Base-by-base conservation (phyloP, 2,113 vertebrate species). In the Menura novaehollandiae region DNA sequence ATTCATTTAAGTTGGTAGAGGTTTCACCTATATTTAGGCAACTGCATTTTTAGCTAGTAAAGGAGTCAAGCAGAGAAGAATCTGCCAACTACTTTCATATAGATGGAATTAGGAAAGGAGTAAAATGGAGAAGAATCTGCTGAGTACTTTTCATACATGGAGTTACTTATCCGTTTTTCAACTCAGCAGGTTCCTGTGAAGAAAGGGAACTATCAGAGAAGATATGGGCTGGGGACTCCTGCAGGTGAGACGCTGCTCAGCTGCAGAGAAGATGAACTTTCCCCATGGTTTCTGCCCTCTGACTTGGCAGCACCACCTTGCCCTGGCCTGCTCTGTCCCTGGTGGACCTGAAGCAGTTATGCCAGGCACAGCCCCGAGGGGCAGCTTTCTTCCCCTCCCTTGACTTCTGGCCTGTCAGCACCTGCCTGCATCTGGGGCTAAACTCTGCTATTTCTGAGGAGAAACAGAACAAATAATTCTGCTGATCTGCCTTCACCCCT, bases 341-440 rank as follows among this genome's bases (percentile, higher is more conserved):
- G 23, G 8, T 1, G 59, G 16, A 8, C 9, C 51, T 41, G 2
- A 3, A 69, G 59, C n/a, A 37, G 71, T 21, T 0, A 7, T 2
- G 3, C 35, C 19, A 39, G 66, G 66, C 58, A 73, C 67, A 41
- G 20, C 68, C 66, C 13, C 0, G 4, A 23, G 78, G 37, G 60
- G 10, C 11, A 13, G 33, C 14, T 91, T 75, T 55, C 62, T 41
- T 56, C 56, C 10, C 43, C 23, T 47, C 33, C 33, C 41, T 67
- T 47, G 46, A 2, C 16, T 56, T 73, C 46, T 77, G 46, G 35
- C 28, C 67, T 76, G 22, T 46, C 75, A 90, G 66, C 63, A 77
- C n/a, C 21, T 85, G 72, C 30, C 78, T 16, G 13, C 75, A 86
- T 59, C 78, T 90, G 72, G 37, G 37, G 30, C 72, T 51, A 71